Percentiles rank a stretch among this genome's conserved stretches.
Conservation (phyloP, 2,113 vertebrate species). For the Anolis sagrei region DNA sequence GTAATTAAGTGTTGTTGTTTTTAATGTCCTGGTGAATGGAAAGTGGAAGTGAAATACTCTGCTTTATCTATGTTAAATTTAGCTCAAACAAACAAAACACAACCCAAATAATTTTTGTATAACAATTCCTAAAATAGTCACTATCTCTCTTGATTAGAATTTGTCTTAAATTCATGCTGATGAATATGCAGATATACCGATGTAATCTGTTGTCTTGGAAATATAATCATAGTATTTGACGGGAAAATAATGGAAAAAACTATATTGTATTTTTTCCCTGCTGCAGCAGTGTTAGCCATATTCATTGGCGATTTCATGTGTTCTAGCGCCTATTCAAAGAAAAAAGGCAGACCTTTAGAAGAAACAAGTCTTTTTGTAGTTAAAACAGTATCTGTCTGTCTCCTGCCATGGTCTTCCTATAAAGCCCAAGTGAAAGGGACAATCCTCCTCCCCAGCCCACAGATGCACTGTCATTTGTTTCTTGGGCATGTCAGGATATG, state of each 20-base stretch:
- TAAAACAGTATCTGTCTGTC: background rate
- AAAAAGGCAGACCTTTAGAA: background rate
- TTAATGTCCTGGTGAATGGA: constrained; percentile 56
- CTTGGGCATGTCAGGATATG: background rate
- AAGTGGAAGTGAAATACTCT: constrained; percentile 15
- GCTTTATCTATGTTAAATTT: constrained; percentile 8
- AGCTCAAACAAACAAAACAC: background rate
- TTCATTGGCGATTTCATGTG: background rate
- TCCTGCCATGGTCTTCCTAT: too few relatives aligned
- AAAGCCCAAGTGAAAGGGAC: too few relatives aligned
- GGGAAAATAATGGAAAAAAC: background rate
- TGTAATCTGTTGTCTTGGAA: background rate
- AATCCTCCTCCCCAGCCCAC: too few relatives aligned
- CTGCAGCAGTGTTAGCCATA: background rate
- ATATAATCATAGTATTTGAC: background rate
- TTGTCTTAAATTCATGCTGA: background rate
- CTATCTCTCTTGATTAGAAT: too few relatives aligned
- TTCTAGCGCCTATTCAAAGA: background rate
- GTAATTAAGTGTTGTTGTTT: constrained; percentile 61
- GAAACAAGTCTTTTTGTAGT: background rate
- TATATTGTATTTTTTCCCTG: too few relatives aligned
- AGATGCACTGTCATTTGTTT: too few relatives aligned
- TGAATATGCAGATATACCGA: background rate
- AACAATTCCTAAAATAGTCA: constrained; percentile 17
- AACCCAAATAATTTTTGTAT: constrained; percentile 13